Evolutionary conservation across 2,888 invertebrate species (phyloP).

Genomic region (Scaptomyza cyrtandrae): DNA sequence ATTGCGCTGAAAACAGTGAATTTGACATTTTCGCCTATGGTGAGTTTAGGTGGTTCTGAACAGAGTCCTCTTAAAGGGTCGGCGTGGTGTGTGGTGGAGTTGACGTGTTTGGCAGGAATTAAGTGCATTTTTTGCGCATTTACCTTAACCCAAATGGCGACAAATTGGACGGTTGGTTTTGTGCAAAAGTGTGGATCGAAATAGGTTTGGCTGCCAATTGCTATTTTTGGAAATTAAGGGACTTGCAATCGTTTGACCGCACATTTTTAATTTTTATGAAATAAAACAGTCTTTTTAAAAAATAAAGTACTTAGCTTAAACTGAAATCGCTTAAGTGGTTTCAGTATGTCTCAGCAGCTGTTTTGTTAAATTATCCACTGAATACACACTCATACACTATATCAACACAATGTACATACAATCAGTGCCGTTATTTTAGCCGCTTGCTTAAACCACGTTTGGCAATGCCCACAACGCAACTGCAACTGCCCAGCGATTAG

Average conservation of each 20-base stretch:
- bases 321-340: background rate
- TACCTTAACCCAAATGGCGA: background rate
- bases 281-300: too few species aligned
- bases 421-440: constrained; percentile 36
- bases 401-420: background rate
- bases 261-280: background rate
- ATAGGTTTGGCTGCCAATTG: background rate
- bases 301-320: background rate
- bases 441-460: constrained; percentile 26
- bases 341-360: background rate
- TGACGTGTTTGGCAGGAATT: background rate
- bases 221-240: background rate
- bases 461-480: constrained; percentile 8
- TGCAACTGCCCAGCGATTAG: constrained; percentile 16
- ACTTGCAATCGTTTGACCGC: too few species aligned
- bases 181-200: background rate
- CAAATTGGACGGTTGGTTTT: background rate
- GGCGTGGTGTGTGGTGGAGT: too few species aligned
- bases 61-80: background rate
- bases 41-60: background rate
- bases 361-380: background rate
- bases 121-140: background rate
- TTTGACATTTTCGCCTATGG: constrained; percentile 22
- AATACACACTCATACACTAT: background rate
- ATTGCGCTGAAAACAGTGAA: constrained; percentile 34